Base-by-base conservation (phyloP, 1,140 invertebrate genomes). In the Luehdorfia chinensis region DNA sequence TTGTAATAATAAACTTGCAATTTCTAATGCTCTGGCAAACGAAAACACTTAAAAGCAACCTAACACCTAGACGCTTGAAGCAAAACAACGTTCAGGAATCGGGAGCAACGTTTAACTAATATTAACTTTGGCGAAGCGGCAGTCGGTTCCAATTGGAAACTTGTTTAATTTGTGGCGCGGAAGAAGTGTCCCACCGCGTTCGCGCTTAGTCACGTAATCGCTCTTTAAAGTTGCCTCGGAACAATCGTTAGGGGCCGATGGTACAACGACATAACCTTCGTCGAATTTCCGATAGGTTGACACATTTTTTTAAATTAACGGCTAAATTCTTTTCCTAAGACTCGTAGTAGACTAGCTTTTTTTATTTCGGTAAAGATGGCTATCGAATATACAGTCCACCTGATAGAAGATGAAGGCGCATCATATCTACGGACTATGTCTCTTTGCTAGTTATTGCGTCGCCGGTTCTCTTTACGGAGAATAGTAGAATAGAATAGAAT, bases 171-270 rank as follows among this genome's bases (percentile, higher is more conserved):
- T 77, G 75, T 55, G 68, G 72, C 66, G 43, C 49, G 39, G 59
- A 80, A 80, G 76, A 76, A 76, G 70, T 74, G 72, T 70, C 60
- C 59, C 59, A 43, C 45, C 36, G 61, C 48, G 67, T 54, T 36
- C 60, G 77, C 75, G 77, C 75, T 81, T 76, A 76, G 77, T 70
- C 77, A 81, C 77, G 77, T 73, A 75, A 71, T 67, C 49, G 59
- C 73, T 64, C 73, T 76, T 49, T 54, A 57, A 73, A 76, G 60
- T 75, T 65, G 56, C 55, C 28, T 13, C 21, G 39, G 62, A 64
- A 68, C 67, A 65, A 70, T 70, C 58, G 63, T 69, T 69, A 73
- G 53, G 59, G 47, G 41, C 41, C 18, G 11, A 16, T 5, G 30
- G 14, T 14, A 12, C 9, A 7, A 39, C n/a, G n/a, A n/a, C n/a